phyloP scores from a whole-genome alignment of 2,888 invertebrate genomes.

The Trissoscelio sp. region DNA sequence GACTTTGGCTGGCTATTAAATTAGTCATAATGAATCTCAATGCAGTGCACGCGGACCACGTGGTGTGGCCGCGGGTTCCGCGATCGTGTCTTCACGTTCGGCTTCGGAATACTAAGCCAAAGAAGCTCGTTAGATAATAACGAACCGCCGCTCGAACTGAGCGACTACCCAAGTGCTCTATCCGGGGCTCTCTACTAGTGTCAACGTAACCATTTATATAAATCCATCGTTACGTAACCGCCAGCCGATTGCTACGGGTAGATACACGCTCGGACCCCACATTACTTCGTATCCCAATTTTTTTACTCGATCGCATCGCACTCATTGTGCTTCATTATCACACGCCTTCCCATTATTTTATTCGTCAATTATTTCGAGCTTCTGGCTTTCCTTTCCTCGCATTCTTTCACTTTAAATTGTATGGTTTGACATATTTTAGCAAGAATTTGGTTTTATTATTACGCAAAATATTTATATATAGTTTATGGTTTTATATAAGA shows the following conservation, averaged over 20 bases:
- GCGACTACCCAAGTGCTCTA: conserved; percentile 67
- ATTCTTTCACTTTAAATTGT: too few species aligned
- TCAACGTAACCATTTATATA: conserved; percentile 84
- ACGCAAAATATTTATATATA: too few species aligned
- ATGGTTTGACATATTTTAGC: too few species aligned
- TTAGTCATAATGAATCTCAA: conserved; percentile 50
- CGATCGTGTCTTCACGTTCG: conserved; percentile 55
- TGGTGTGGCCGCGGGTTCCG: conserved; percentile 43
- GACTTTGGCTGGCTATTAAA: conserved; percentile 23
- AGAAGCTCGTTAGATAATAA: conserved; percentile 71
- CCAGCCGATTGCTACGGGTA: conserved; percentile 77
- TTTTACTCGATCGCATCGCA: neutral
- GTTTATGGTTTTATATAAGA: too few species aligned
- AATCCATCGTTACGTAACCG: conserved; percentile 82
- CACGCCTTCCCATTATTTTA: too few species aligned
- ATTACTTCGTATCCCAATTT: conserved; percentile 44
- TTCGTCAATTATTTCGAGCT: too few species aligned
- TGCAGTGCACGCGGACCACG: conserved; percentile 40
- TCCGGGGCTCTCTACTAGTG: conserved; percentile 75
- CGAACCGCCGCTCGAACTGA: conserved; percentile 62
- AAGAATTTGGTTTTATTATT: too few species aligned
- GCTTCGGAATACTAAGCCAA: conserved; percentile 65
- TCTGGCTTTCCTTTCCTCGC: too few species aligned
- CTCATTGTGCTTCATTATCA: neutral
- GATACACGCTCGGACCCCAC: conserved; percentile 61